phyloP scores from a whole-genome alignment of 2,113 vertebrate species.

The Corydoras maculifer region DNA sequence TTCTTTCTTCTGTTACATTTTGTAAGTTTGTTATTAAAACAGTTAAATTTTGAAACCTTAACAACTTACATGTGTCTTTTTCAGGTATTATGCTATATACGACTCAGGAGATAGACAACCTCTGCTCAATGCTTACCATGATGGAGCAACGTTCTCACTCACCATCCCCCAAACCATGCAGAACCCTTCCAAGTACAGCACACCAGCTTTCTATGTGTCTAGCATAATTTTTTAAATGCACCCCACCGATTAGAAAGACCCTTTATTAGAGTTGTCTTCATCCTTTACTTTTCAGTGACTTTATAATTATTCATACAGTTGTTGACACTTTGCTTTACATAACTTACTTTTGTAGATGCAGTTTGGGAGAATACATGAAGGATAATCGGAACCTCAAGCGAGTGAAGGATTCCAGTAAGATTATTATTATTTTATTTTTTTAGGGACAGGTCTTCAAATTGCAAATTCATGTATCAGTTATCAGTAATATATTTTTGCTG shows the following conservation, averaged over 20 bases:
- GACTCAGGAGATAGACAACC: slow-evolving; percentile 70
- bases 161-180: slow-evolving; percentile 54
- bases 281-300: too few relatives aligned
- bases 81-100: slow-evolving; percentile 68
- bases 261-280: too few relatives aligned
- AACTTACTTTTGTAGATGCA: slow-evolving; percentile 49
- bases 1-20: slow-evolving; percentile 7
- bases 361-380: slow-evolving; percentile 66
- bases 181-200: slow-evolving; percentile 60
- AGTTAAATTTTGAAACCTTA: not conserved
- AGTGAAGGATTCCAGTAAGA: slow-evolving; percentile 68
- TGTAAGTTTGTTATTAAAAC: not conserved
- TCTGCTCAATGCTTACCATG: slow-evolving; percentile 70
- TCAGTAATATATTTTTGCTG: not conserved
- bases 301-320: too few relatives aligned
- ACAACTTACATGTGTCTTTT: not conserved
- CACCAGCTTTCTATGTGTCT: not conserved
- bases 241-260: too few relatives aligned
- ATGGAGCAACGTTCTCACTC: slow-evolving; percentile 67
- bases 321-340: not conserved
- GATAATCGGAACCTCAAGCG: slow-evolving; percentile 68
- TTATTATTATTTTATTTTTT: not conserved
- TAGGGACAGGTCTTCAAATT: not conserved
- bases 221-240: too few relatives aligned
- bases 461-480: not conserved